Percentiles rank a stretch among this genome's conserved stretches.
Conservation (phyloP, 2,888 invertebrate genomes). For the Drosophila sordidula region DNA sequence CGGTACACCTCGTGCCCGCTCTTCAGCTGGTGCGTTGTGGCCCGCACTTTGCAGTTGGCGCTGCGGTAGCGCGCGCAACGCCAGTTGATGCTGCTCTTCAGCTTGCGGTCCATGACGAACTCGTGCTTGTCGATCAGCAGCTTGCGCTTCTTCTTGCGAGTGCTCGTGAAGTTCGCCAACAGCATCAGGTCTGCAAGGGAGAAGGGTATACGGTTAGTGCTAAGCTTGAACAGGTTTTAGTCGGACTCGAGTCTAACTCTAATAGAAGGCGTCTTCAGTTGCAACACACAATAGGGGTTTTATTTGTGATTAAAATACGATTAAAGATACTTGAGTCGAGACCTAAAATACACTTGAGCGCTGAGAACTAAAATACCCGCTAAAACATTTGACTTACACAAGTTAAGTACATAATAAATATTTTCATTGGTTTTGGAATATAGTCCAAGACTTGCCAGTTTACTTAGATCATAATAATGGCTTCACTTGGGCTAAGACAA, state of each 20-base stretch:
- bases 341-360: background rate
- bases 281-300: background rate
- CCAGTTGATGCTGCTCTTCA: conserved; percentile 84
- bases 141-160: conserved; percentile 83
- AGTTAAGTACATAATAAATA: too few species aligned
- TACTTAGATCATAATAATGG: too few species aligned
- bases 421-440: too few species aligned
- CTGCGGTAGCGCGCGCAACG: conserved; percentile 83
- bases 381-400: too few species aligned
- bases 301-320: background rate
- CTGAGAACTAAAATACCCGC: too few species aligned
- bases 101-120: conserved; percentile 83
- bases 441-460: too few species aligned
- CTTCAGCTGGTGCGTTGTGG: conserved; percentile 80
- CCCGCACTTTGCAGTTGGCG: conserved; percentile 83
- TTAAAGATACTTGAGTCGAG: background rate
- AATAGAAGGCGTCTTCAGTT: background rate
- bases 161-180: conserved; percentile 77
- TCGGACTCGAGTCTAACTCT: background rate
- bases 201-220: conserved; percentile 25
- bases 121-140: conserved; percentile 79
- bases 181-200: conserved; percentile 25
- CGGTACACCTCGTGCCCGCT: conserved; percentile 79
- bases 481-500: background rate
- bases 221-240: background rate